Percentiles rank a stretch among this genome's conserved stretches.
phyloP scores from a whole-genome alignment of 2,888 invertebrate genomes.

The Automeris io region DNA sequence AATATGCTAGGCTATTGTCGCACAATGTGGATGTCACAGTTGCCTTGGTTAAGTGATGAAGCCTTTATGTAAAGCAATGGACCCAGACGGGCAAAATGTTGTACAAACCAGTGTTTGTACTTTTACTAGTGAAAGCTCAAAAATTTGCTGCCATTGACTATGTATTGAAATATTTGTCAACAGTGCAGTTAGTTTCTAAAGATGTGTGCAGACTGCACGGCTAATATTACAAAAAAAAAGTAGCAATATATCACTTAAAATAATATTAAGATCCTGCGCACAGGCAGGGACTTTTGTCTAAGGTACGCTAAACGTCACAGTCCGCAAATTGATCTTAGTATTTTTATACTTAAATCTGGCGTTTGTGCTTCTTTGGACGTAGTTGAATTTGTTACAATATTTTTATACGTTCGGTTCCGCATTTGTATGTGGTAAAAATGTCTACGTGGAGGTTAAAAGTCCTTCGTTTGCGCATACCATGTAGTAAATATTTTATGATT shows the following conservation, averaged over 20 bases:
- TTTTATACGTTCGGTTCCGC: too few species aligned
- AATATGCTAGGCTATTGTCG: constrained; percentile 62
- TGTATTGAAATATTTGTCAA: not conserved
- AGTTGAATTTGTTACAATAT: too few species aligned
- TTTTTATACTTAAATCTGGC: too few species aligned
- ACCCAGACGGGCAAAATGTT: constrained; percentile 34
- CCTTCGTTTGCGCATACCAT: too few species aligned
- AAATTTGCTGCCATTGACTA: not conserved
- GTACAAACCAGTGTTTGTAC: not conserved
- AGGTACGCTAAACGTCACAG: too few species aligned
- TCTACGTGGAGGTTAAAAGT: too few species aligned
- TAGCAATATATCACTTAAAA: not conserved
- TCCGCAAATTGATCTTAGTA: too few species aligned
- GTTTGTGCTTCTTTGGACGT: too few species aligned
- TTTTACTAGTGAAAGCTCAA: not conserved
- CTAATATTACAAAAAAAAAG: constrained; percentile 12
- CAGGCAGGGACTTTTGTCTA: not conserved
- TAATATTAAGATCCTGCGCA: not conserved
- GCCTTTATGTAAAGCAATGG: constrained; percentile 62
- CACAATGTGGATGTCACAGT: constrained; percentile 65
- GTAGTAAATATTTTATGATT: not conserved
- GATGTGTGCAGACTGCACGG: constrained; percentile 26
- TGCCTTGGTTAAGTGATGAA: constrained; percentile 55
- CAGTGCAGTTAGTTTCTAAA: constrained; percentile 3
- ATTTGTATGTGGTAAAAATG: too few species aligned